These are phyloP conservation scores for Zosterops borbonicus DNA, from an alignment of 2,113 vertebrate species.

Conservation along the genomic window DNA sequence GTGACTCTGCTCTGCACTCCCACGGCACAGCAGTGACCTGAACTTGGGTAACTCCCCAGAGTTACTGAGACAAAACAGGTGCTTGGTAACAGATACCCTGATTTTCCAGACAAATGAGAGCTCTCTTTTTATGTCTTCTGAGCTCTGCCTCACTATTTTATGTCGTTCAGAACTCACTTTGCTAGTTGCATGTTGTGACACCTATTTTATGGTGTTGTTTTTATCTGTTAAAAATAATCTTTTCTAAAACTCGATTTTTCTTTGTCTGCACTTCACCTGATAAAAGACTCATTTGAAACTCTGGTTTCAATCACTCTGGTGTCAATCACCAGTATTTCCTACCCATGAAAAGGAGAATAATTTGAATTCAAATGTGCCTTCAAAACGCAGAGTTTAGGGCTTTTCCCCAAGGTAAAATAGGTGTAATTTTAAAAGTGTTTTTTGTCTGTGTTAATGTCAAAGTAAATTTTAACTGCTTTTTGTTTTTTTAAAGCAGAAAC, in stretches of 20 bases:
- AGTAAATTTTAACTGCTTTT: neutral
- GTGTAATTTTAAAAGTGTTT: neutral
- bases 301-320: neutral
- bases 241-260: neutral
- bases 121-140: neutral
- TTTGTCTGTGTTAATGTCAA: neutral
- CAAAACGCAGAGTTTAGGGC: rapidly evolving
- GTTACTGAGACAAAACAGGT: neutral
- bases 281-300: neutral
- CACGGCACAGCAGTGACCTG: neutral
- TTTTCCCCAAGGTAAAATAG: neutral
- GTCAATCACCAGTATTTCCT: neutral
- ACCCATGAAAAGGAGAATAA: neutral
- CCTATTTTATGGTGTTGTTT: neutral
- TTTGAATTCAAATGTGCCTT: neutral
- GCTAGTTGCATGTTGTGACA: rapidly evolving
- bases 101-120: neutral
- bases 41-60: neutral
- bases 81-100: too few relatives aligned
- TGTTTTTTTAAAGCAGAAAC: neutral
- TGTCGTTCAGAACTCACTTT: neutral
- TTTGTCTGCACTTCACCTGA: neutral
- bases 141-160: neutral
- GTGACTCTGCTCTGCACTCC: neutral
- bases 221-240: neutral